Evolutionary conservation across 2,113 vertebrate species (phyloP).

Genomic region (Eudyptes chrysolophus): DNA sequence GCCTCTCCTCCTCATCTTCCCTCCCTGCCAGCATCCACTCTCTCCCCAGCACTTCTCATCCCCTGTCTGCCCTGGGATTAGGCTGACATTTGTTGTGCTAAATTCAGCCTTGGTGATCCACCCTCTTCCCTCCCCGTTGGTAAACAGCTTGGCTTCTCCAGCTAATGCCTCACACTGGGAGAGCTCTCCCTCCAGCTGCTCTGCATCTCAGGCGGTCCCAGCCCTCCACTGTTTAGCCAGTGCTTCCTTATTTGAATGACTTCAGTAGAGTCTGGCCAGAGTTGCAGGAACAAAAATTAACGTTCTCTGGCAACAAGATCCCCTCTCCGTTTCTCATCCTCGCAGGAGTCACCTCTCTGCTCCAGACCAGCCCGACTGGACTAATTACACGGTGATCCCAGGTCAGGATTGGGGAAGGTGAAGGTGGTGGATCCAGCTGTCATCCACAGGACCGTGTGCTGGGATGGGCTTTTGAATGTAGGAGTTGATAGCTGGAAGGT

Average conservation of each 20-base stretch:
- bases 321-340: neutral
- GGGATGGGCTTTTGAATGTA: neutral
- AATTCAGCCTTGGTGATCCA: neutral
- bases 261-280: neutral
- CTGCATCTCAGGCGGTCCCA: neutral
- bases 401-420: neutral
- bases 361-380: neutral
- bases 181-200: neutral
- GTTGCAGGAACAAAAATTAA: neutral
- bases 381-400: rapidly evolving
- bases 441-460: neutral
- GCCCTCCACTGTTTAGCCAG: neutral
- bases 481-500: neutral
- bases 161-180: neutral
- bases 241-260: neutral
- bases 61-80: neutral
- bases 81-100: neutral
- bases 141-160: neutral
- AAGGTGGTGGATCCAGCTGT: neutral
- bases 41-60: neutral
- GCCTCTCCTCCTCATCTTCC: neutral
- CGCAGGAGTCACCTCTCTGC: neutral
- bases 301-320: neutral
- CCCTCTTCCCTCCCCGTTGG: neutral
- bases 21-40: neutral